Percentiles rank a stretch among this genome's conserved stretches.
Evolutionary conservation across 2,888 invertebrate species (phyloP).

Genomic region (Trachelus troglodyta): DNA sequence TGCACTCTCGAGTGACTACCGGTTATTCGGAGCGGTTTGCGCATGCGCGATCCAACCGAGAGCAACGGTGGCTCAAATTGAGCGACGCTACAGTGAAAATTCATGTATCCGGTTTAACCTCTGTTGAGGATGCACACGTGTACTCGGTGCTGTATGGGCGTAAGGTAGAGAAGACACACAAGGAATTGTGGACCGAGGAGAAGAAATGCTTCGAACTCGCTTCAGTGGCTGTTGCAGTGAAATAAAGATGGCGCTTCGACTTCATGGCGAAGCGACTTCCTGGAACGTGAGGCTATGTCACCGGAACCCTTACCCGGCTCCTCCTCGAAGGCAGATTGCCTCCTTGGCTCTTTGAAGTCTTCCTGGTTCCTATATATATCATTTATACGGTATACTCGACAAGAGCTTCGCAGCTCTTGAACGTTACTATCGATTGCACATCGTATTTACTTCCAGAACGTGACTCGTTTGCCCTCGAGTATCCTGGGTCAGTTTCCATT

Average conservation of each 20-base stretch:
- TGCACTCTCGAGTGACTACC: conserved; percentile 23
- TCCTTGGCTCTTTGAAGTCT: not conserved
- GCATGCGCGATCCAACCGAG: not conserved
- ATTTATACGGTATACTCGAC: not conserved
- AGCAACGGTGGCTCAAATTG: not conserved
- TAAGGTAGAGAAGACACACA: not conserved
- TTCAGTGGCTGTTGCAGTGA: not conserved
- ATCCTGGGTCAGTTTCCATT: not conserved
- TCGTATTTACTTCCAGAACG: not conserved
- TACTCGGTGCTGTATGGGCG: not conserved
- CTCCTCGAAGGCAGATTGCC: not conserved
- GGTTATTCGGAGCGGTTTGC: not conserved
- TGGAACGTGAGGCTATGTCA: conserved; percentile 53
- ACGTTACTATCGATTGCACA: not conserved
- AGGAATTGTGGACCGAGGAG: not conserved
- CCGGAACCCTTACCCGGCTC: conserved; percentile 26
- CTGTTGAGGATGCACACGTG: not conserved
- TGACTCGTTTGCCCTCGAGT: not conserved
- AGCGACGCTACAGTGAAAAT: not conserved
- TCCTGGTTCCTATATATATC: not conserved
- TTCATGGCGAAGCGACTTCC: conserved; percentile 36
- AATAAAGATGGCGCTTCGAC: not conserved
- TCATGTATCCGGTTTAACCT: not conserved
- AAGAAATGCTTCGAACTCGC: not conserved
- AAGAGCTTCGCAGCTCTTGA: not conserved